Base-by-base conservation (phyloP, 1,140 invertebrate species). In the Tetramorium simillimum region DNA sequence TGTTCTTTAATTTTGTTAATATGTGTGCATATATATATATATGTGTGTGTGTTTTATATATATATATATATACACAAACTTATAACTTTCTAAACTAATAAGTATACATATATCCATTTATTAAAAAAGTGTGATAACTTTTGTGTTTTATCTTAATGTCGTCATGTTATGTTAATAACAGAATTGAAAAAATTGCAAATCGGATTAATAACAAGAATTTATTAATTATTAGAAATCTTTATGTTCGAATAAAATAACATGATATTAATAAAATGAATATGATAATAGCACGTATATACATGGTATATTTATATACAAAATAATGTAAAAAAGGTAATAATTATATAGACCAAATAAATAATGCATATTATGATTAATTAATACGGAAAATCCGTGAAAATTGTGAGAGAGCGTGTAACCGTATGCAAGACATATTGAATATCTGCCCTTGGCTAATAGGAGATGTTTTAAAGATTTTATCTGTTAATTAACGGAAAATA, bases 401-500 rank as follows among this genome's bases (percentile, higher is more conserved):
- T 16, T 49, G 14, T 51, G 67, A 7, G 18, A 72, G 3, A 72
- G 18, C 24, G 2, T 9, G n/a, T 40, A 51, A 69, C 12, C 14
- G 9, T 33, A 40, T 21, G 46, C 67, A 14, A 40, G 5, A 80
- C 40, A 3, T 3, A 67, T 49, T 46, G 24, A 78, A 78, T 81
- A 69, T 70, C 33, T 46, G 9, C 69, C 21, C 16, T 60, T 28
- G 24, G 6, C 5, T 69, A 49, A 51, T 46, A 18, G 37, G 14
- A n/a, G 28, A 78, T 18, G 3, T 21, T 82, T 73, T 46, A 28
- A 58, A 72, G 24, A 82, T 72, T 58, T 82, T 6, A 60, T 58
- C n/a, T 43, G 18, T 43, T 73, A 82, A 73, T 82, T 72, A 82
- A 81, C 2, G 16, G 9, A 14, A 24, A 70, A 58, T 69, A n/a